These are phyloP conservation scores for Himalopsyche phryganea DNA, from an alignment of 1,140 invertebrate genomes.

Conservation along the genomic window DNA sequence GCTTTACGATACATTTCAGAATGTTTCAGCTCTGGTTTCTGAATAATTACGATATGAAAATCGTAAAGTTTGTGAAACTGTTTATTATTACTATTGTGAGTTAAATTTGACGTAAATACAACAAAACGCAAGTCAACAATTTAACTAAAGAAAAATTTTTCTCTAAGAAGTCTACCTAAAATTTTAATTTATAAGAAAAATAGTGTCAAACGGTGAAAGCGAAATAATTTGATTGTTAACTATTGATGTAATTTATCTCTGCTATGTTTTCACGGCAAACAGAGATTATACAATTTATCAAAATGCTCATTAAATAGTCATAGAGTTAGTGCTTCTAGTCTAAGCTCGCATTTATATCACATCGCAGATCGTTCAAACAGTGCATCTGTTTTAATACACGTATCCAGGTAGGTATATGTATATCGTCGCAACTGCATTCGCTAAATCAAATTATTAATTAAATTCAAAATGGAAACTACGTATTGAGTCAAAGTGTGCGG, in stretches of 20 bases:
- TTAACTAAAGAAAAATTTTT: too few relatives aligned
- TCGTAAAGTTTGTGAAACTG: constrained; percentile 7
- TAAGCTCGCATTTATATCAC: not conserved
- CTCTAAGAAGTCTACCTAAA: too few relatives aligned
- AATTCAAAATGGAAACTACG: constrained; percentile 18
- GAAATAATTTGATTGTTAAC: too few relatives aligned
- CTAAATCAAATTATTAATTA: constrained; percentile 31
- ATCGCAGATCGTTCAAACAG: not conserved
- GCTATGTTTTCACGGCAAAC: too few relatives aligned
- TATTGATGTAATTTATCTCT: too few relatives aligned
- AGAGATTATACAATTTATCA: too few relatives aligned
- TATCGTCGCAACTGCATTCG: not conserved
- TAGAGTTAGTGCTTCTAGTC: not conserved
- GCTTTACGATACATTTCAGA: not conserved
- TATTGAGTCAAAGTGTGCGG: constrained; percentile 14
- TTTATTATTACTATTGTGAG: too few relatives aligned
- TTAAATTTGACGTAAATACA: too few relatives aligned
- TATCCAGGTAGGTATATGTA: not conserved
- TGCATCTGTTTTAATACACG: not conserved
- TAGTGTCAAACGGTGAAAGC: too few relatives aligned
- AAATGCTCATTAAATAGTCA: not conserved
- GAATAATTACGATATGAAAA: constrained; percentile 20
- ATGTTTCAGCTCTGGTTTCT: constrained; percentile 3
- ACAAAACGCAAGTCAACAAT: too few relatives aligned
- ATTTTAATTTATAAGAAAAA: too few relatives aligned